Percentiles rank a stretch among this genome's conserved stretches.
phyloP scores from a whole-genome alignment of 2,797 vertebrate genomes.

The Uromys caudimaculatus region DNA sequence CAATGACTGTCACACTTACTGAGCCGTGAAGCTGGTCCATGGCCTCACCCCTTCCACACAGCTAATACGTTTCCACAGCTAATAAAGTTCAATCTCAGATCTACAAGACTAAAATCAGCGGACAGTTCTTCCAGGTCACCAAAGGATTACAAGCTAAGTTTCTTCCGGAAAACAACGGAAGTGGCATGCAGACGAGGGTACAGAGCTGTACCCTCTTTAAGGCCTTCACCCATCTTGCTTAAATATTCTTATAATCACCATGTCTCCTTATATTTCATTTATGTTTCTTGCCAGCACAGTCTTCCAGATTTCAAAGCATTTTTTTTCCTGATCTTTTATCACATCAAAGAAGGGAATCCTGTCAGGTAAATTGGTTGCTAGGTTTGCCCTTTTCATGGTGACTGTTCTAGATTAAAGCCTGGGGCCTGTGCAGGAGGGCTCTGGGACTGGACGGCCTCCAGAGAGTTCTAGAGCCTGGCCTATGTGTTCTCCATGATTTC shows the following conservation, averaged over 20 bases:
- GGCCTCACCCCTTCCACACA: neutral
- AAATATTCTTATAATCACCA: neutral
- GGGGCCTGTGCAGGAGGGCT: neutral
- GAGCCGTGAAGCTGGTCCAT: neutral
- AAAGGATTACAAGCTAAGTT: neutral
- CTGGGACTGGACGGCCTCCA: neutral
- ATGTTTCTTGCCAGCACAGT: neutral
- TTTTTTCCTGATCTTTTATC: neutral
- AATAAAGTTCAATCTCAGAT: neutral
- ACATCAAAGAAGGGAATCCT: neutral
- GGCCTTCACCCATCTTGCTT: neutral
- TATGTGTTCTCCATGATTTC: neutral
- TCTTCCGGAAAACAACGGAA: constrained; percentile 17
- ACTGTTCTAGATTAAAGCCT: constrained; percentile 49
- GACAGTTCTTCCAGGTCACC: neutral
- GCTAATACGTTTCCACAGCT: neutral
- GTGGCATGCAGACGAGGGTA: neutral
- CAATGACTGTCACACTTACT: neutral
- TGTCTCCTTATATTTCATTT: neutral
- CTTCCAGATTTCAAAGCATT: neutral
- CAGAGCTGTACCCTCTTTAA: neutral
- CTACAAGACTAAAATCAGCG: neutral
- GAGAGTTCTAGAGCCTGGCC: neutral
- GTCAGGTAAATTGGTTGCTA: neutral
- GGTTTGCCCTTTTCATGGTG: neutral